Evolutionary conservation across 2,797 vertebrate species (phyloP).

Genomic region (Propithecus deckenii): DNA sequence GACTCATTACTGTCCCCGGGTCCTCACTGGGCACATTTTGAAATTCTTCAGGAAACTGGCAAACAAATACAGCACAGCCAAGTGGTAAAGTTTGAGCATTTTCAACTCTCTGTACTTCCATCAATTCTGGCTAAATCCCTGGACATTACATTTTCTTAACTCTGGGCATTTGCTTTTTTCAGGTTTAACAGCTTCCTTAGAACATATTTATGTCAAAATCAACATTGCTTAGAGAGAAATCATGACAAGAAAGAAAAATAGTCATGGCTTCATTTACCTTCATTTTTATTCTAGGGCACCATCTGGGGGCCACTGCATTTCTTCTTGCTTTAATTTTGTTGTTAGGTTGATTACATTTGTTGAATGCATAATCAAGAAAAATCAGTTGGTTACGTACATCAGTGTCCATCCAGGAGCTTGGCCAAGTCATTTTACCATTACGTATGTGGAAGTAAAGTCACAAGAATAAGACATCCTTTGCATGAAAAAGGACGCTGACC

Average conservation of each 20-base stretch:
- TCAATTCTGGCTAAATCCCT: background rate
- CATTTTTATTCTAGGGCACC: background rate
- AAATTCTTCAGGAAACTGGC: background rate
- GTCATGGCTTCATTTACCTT: background rate
- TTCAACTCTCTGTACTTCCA: background rate
- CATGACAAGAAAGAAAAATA: background rate
- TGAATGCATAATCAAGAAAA: background rate
- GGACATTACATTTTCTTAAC: background rate
- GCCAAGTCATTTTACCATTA: background rate
- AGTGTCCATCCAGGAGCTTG: background rate
- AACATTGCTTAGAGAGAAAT: background rate
- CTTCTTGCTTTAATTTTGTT: background rate
- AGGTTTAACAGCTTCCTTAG: background rate
- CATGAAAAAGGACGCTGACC: background rate
- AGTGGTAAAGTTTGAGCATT: no score
- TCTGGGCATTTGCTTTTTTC: background rate
- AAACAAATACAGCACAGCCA: background rate
- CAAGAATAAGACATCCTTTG: background rate
- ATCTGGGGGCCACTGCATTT: background rate
- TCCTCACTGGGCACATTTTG: background rate
- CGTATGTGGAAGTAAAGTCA: background rate
- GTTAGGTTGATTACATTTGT: background rate
- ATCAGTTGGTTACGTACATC: background rate
- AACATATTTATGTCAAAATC: background rate
- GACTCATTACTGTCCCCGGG: fast-evolving